Percentiles rank a stretch among this genome's conserved stretches.
These are phyloP conservation scores for Radopholus similis DNA, from an alignment of 1,140 invertebrate genomes.

Conservation along the genomic window DNA sequence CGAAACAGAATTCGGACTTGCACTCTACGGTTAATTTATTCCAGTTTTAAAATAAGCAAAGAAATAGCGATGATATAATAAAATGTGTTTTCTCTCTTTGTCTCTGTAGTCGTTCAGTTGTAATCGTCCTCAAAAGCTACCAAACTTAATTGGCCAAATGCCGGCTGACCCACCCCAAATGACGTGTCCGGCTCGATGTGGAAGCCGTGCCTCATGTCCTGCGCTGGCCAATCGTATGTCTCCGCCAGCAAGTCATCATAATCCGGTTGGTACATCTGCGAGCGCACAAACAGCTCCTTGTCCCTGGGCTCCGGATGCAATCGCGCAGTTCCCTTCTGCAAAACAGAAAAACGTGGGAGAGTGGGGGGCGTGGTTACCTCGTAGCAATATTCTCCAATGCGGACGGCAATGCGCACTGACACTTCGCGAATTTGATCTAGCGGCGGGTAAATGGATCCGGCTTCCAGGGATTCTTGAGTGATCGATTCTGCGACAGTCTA, in stretches of 20 bases:
- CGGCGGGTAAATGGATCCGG: constrained; percentile 87
- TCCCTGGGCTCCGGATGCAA: constrained; percentile 64
- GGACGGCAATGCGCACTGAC: constrained; percentile 79
- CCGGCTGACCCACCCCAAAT: no score
- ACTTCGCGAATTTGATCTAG: constrained; percentile 79
- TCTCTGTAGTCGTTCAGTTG: no score
- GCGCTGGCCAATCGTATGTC: constrained; percentile 63
- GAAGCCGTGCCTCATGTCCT: constrained; percentile 55
- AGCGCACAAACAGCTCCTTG: constrained; percentile 62
- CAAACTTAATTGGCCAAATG: no score
- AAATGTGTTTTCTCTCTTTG: no score
- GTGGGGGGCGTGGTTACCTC: constrained; percentile 8
- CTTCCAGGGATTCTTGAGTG: constrained; percentile 73
- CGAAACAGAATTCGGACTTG: no score
- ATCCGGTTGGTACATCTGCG: constrained; percentile 63
- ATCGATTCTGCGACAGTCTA: constrained; percentile 70
- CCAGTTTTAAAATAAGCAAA: no score
- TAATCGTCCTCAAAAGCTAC: no score
- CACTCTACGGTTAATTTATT: no score
- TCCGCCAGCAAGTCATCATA: constrained; percentile 64
- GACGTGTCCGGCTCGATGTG: no score
- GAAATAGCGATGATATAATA: no score
- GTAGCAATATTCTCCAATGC: constrained; percentile 82
- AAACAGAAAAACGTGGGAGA: constrained; percentile 16
- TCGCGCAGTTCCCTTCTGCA: constrained; percentile 63